Base-by-base conservation (phyloP, 2,113 vertebrate genomes). In the Mus spicilegus region DNA sequence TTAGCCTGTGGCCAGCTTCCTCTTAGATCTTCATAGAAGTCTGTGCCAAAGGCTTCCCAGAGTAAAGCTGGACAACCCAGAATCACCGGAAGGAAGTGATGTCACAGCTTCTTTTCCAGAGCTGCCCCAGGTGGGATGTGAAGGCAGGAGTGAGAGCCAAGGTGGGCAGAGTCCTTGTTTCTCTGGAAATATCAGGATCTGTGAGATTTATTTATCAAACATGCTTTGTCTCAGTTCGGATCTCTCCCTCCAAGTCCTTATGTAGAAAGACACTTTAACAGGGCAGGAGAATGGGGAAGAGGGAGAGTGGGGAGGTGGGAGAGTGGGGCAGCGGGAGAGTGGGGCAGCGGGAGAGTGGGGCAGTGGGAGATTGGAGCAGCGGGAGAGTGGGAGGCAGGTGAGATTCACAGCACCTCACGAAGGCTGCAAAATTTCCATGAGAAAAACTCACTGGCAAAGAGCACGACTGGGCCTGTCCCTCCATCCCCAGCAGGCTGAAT, bases 61-160 rank as follows among this genome's bases (percentile, higher is more conserved):
- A 51, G 20, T 22, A 67, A 81, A 63, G 28, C 88, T 7, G 33
- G 65, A 63, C 0, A 19, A 30, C 39, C 39, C 33, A 9, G 63
- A 51, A 0, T 33, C 36, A 9, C 67, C 19, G 1, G 13, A 22
- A 90, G 95, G 95, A 91, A 92, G 77, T 95, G 96, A 96, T 89
- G 73, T 78, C 94, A 94, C 0, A 73, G 76, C 42, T 61, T 28
- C 73, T 58, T 89, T 14, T 76, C 61, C 82, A 28, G 81, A 49
- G 89, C 36, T 7, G 94, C 81, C 94, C n/a, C n/a, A 30, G 80
- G 56, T 39, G 24, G 33, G 5, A 36, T 3, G 14, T 39, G 26
- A 17, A 49, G 16, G 3, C 7, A 36, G 75, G 24, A 16, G 1
- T 0, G 87, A 11, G 61, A 0, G 63, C 89, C 93, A 26, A 65